phyloP scores from a whole-genome alignment of 2,888 invertebrate species.

The Drosophila cyrtoloma region DNA sequence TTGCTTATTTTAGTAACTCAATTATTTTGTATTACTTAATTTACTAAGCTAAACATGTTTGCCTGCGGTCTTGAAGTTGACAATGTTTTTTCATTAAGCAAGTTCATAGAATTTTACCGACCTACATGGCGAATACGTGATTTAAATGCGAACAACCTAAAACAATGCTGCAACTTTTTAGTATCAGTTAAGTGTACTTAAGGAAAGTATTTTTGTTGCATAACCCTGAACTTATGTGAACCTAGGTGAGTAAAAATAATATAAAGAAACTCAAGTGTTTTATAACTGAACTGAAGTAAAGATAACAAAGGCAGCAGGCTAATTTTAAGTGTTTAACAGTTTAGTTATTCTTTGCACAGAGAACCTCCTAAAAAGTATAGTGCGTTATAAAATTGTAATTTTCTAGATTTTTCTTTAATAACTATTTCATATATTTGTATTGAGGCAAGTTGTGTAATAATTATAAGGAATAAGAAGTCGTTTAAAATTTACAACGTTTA shows the following conservation, averaged over 20 bases:
- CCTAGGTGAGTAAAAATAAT: not conserved
- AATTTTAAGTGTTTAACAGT: not conserved
- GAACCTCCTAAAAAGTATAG: not conserved
- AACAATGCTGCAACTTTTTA: conserved; percentile 23
- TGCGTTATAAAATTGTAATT: not conserved
- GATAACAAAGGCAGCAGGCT: not conserved
- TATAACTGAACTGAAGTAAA: not conserved
- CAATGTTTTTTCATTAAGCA: conserved; percentile 39
- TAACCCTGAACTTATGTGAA: not conserved
- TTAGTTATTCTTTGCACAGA: not conserved
- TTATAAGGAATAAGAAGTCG: not conserved
- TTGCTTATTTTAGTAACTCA: conserved; percentile 11
- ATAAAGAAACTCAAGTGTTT: not conserved
- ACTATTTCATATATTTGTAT: not conserved
- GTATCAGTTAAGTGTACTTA: not conserved
- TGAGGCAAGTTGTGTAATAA: not conserved
- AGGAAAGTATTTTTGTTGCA: not conserved
- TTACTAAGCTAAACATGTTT: conserved; percentile 45
- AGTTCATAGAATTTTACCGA: conserved; percentile 34
- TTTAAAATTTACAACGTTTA: conserved; percentile 22
- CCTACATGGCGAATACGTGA: conserved; percentile 37
- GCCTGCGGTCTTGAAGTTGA: conserved; percentile 34
- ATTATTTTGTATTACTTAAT: not conserved
- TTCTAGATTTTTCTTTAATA: not conserved
- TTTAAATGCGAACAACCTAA: conserved; percentile 33